Base-by-base conservation (phyloP, 2,113 vertebrate species). In the Elephantulus edwardii region DNA sequence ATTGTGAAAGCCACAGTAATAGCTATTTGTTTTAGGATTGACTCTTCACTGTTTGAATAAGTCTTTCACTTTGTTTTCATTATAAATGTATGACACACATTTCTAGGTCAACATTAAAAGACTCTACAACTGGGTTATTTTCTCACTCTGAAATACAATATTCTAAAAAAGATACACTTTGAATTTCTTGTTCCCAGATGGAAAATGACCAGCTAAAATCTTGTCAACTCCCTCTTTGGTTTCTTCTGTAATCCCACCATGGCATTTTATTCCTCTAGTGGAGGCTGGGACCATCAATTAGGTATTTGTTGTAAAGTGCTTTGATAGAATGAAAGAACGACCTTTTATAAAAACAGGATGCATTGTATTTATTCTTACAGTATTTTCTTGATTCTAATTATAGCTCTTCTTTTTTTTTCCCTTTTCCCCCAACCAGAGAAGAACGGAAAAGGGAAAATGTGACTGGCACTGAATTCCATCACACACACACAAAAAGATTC, bases 1-100 rank as follows among this genome's bases (percentile, higher is more conserved):
- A 64, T 62, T 84, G 84, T 78, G 87, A 92, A 93, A 95, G 77
- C 91, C 77, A 74, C 77, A 87, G 54, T 93, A 92, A 93, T 83
- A 90, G 83, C 58, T 94, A 58, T 95, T 95, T 93, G 94, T 84
- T 95, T 96, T 94, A 95, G 95, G 93, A 91, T 95, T 92, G 91
- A 92, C 86, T 95, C 46, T 84, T 83, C 87, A 81, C 77, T 93
- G 46, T 90, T 94, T 92, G 93, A 93, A 77, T 90, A 80, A 87
- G 76, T 83, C 89, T 92, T 90, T 92, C 72, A 88, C 74, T 95
- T 93, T 88, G 89, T 91, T 95, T 95, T 94, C 83, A 94, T 94
- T 94, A 93, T 92, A 93, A 95, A 95, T 93, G 83, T 83, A 94
- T 95, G 86, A 78, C 17, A 83, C 81, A 81, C 82, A 90, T 90